Percentiles rank a stretch among this genome's conserved stretches.
Evolutionary conservation across 2,888 invertebrate genomes (phyloP).

Genomic region (Empis stercorea): DNA sequence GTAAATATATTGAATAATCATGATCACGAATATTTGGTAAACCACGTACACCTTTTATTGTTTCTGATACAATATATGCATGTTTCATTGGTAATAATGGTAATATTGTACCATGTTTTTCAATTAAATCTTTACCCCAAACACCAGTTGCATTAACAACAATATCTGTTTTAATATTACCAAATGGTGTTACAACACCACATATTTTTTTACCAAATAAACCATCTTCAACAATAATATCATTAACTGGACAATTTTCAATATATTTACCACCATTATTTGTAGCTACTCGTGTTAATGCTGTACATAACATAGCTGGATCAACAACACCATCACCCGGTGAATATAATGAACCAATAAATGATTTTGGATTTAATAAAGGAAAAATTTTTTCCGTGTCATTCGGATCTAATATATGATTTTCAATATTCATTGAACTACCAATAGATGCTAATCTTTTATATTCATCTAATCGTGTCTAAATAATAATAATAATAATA

Average conservation of each 20-base stretch:
- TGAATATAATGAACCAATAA: constrained; percentile 64
- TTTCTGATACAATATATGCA: constrained; percentile 73
- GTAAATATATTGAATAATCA: constrained; percentile 69
- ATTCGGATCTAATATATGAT: constrained; percentile 52
- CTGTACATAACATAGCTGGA: constrained; percentile 65
- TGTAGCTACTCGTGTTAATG: constrained; percentile 59
- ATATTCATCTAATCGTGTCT: constrained; percentile 74
- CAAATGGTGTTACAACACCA: constrained; percentile 63
- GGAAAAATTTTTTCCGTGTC: constrained; percentile 70
- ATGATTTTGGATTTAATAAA: constrained; percentile 57
- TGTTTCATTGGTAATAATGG: constrained; percentile 79
- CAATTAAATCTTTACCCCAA: constrained; percentile 61
- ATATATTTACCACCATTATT: constrained; percentile 57
- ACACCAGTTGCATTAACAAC: constrained; percentile 62
- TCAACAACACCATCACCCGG: constrained; percentile 76
- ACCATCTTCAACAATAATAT: constrained; percentile 52
- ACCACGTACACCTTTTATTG: constrained; percentile 58
- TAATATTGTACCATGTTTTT: constrained; percentile 40
- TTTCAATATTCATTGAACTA: constrained; percentile 63
- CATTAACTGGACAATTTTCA: constrained; percentile 62
- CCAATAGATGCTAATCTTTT: constrained; percentile 67
- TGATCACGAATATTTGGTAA: constrained; percentile 78
- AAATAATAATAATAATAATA: constrained; percentile 12
- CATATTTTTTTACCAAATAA: constrained; percentile 44
- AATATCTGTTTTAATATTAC: constrained; percentile 55